phyloP scores from a whole-genome alignment of 2,113 vertebrate genomes.

The Pterocles gutturalis region DNA sequence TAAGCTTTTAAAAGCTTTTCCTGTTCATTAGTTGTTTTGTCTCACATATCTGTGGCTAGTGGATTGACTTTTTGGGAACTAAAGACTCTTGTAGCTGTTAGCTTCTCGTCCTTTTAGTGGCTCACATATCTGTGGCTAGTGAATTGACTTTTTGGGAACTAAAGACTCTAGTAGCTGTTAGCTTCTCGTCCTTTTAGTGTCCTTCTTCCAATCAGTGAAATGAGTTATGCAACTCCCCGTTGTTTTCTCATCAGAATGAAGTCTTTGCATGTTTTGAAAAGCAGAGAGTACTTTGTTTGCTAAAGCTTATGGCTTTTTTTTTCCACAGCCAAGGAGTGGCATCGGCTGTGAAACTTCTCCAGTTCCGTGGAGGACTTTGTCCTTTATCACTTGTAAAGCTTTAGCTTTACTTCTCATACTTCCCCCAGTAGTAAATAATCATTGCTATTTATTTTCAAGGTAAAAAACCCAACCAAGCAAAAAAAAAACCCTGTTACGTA shows the following conservation, averaged over 20 bases:
- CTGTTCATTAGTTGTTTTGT: neutral
- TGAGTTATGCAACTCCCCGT: neutral
- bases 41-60: neutral
- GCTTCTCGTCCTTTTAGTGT: neutral
- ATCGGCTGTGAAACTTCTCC: neutral
- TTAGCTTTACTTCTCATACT: neutral
- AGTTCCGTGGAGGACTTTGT: neutral
- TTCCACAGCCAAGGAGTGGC: neutral
- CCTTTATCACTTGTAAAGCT: neutral
- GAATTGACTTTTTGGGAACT: neutral
- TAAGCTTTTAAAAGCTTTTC: neutral
- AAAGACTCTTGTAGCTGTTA: neutral
- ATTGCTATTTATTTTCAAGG: neutral
- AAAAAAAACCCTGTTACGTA: no score
- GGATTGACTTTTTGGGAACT: neutral
- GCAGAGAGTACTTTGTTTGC: neutral
- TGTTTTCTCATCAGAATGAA: neutral
- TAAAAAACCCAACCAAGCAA: neutral
- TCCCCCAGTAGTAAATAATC: neutral
- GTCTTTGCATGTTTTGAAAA: neutral
- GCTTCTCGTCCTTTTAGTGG: neutral
- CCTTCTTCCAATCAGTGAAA: neutral
- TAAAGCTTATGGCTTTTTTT: neutral
- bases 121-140: neutral
- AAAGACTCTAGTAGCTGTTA: neutral